A percentile compares a stretch with the other conserved stretches of the same genome.
These are phyloP conservation scores for Ctenomys sociabilis DNA, from an alignment of 2,113 vertebrate species.

Conservation along the genomic window DNA sequence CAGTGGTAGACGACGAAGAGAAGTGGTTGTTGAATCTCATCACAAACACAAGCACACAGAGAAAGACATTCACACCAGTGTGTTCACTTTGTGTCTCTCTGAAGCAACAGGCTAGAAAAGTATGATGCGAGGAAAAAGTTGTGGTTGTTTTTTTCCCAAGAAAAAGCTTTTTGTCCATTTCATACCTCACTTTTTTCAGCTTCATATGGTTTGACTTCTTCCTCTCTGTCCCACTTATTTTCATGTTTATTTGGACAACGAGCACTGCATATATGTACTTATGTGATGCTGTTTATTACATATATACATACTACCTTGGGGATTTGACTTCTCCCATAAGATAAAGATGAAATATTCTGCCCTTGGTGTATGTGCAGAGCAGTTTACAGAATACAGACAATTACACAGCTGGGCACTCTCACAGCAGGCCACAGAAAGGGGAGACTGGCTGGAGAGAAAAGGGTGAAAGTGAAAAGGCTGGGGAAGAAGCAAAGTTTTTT, in stretches of 20 bases:
- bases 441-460: slow-evolving; percentile 43
- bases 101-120: slow-evolving; percentile 85
- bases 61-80: slow-evolving; percentile 82
- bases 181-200: slow-evolving; percentile 58
- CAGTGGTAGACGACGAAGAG: slow-evolving; percentile 77
- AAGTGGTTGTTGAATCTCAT: slow-evolving; percentile 72
- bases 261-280: slow-evolving; percentile 62
- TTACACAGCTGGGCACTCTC: slow-evolving; percentile 67
- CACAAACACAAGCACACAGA: slow-evolving; percentile 84
- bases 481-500: slow-evolving; percentile 80
- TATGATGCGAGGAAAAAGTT: slow-evolving; percentile 74
- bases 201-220: slow-evolving; percentile 79
- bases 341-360: slow-evolving; percentile 59
- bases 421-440: slow-evolving; percentile 66
- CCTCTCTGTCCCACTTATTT: slow-evolving; percentile 70
- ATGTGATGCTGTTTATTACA: slow-evolving; percentile 6
- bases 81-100: slow-evolving; percentile 77
- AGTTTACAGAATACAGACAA: slow-evolving; percentile 47
- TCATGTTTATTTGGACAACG: slow-evolving; percentile 65
- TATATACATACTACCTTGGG: slow-evolving; percentile 56
- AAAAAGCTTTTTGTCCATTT: slow-evolving; percentile 73
- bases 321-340: slow-evolving; percentile 71
- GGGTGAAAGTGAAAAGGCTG: slow-evolving; percentile 70
- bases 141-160: not conserved
- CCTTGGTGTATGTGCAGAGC: slow-evolving; percentile 60